Conservation (phyloP, 2,113 vertebrate genomes). For the Myodes glareolus region DNA sequence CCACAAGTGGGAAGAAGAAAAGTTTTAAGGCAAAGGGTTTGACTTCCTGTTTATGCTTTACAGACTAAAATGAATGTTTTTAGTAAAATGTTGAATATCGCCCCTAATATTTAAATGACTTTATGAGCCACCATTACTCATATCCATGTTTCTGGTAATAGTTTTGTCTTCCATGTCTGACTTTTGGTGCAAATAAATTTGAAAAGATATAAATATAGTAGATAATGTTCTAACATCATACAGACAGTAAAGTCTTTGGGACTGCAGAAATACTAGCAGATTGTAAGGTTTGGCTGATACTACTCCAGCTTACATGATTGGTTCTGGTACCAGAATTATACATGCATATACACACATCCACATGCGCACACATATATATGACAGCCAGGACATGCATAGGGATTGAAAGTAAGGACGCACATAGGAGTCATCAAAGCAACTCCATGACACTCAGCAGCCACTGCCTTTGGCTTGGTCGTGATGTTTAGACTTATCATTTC, state of each 20-base stretch:
- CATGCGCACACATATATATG: background rate
- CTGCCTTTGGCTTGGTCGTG: background rate
- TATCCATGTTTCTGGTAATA: conserved; percentile 1
- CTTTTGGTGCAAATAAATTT: conserved; percentile 24
- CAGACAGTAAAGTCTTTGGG: background rate
- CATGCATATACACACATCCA: background rate
- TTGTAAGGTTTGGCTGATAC: background rate
- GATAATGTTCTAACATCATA: background rate
- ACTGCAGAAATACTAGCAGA: conserved; percentile 6
- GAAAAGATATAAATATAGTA: background rate
- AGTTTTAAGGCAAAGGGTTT: background rate
- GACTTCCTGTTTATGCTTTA: background rate
- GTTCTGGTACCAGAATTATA: background rate
- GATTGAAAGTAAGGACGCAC: background rate
- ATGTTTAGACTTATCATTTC: background rate
- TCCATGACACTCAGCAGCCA: background rate
- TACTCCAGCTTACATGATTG: background rate
- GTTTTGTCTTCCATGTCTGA: conserved; percentile 23
- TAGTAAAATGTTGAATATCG: background rate
- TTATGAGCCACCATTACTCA: background rate
- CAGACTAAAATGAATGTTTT: conserved; percentile 11
- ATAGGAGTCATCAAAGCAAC: background rate
- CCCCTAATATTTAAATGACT: conserved; percentile 30
- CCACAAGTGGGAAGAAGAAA: conserved; percentile 26
- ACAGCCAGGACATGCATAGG: background rate